Conservation (phyloP, 2,888 invertebrate genomes). For the Megastigmus dorsalis region DNA sequence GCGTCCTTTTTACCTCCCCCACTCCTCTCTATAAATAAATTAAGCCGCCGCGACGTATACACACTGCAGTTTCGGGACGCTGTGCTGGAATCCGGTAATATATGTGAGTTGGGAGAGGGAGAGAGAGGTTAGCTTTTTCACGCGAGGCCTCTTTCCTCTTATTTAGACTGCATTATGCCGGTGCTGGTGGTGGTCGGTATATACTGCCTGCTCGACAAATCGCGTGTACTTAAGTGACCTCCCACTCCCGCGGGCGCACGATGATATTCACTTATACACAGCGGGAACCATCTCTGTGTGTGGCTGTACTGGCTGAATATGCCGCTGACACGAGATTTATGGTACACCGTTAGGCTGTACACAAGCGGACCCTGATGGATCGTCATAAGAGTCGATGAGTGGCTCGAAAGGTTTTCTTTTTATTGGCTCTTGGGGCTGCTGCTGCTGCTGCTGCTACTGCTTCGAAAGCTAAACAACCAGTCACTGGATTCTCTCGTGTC, state of each 20-base stretch:
- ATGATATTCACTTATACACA: constrained; percentile 17
- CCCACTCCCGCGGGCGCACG: neutral
- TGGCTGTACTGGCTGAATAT: too few species aligned
- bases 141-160: neutral
- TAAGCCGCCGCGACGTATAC: too few species aligned
- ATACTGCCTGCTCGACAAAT: constrained; percentile 24
- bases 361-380: constrained; percentile 5
- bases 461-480: too few species aligned
- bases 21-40: constrained; percentile 12
- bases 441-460: too few species aligned
- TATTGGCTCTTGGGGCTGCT: too few species aligned
- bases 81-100: too few species aligned
- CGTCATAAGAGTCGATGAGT: constrained; percentile 1
- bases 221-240: constrained; percentile 28
- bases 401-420: neutral
- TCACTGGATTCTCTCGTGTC: too few species aligned
- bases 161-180: neutral
- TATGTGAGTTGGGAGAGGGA: neutral
- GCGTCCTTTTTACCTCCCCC: neutral
- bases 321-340: constrained; percentile 20
- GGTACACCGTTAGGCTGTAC: too few species aligned
- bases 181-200: too few species aligned
- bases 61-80: neutral
- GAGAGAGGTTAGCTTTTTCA: neutral
- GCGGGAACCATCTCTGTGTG: too few species aligned